Percentiles rank a stretch among this genome's conserved stretches.
Conservation (phyloP, 2,888 invertebrate genomes). For the Nysson spinosus region DNA sequence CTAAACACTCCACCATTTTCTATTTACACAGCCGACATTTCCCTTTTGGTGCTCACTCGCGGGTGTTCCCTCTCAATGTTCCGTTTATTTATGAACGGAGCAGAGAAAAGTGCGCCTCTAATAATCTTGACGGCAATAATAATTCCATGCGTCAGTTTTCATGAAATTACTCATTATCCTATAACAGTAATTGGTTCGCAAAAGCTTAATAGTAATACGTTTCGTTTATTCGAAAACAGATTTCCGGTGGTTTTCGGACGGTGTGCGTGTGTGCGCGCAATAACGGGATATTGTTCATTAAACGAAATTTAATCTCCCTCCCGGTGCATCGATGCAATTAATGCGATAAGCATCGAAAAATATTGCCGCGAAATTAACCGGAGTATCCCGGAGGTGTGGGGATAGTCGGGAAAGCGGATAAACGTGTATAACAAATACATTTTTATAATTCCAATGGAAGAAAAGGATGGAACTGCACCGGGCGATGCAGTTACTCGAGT, state of each 20-base stretch:
- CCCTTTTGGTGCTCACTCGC: too few relatives aligned
- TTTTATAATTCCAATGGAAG: conserved; percentile 21
- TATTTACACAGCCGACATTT: too few relatives aligned
- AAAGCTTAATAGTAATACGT: conserved; percentile 33
- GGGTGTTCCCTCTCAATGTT: too few relatives aligned
- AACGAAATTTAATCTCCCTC: conserved; percentile 50
- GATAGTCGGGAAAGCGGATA: conserved; percentile 6
- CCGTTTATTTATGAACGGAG: too few relatives aligned
- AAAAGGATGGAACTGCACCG: neutral
- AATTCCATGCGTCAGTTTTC: too few relatives aligned
- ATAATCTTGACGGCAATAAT: too few relatives aligned
- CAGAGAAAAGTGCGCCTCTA: too few relatives aligned
- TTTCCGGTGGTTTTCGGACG: neutral
- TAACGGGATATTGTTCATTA: conserved; percentile 43
- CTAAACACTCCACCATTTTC: too few relatives aligned
- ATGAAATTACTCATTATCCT: too few relatives aligned
- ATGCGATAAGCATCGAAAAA: conserved; percentile 57
- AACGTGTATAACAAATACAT: conserved; percentile 36
- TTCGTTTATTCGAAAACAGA: conserved; percentile 18
- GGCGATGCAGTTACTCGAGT: neutral
- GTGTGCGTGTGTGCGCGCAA: neutral
- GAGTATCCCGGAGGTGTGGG: neutral
- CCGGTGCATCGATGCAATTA: conserved; percentile 49
- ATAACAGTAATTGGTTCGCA: too few relatives aligned
- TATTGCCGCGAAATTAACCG: conserved; percentile 51